phyloP scores from a whole-genome alignment of 2,797 vertebrate genomes.

The Dromococcyx pavoninus region DNA sequence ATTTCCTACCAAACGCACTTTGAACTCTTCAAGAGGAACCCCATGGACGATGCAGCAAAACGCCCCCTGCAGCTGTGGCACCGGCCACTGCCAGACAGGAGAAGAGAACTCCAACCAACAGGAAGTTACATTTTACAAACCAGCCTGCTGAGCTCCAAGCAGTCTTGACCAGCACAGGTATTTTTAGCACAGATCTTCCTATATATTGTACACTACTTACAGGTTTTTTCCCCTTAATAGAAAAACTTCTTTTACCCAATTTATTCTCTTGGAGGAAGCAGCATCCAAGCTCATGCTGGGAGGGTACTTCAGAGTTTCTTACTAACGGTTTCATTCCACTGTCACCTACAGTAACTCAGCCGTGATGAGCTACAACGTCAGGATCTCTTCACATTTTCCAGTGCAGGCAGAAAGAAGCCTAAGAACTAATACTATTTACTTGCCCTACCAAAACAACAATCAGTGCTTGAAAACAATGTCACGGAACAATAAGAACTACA shows the following conservation, averaged over 20 bases:
- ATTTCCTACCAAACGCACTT: not conserved
- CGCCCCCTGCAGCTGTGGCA: not conserved
- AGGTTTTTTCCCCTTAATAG: not conserved
- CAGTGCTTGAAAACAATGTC: conserved; percentile 18
- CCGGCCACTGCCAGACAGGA: not conserved
- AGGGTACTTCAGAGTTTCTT: not conserved
- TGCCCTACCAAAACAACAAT: not conserved
- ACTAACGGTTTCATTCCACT: not conserved
- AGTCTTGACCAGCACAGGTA: not conserved
- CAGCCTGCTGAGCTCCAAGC: not conserved
- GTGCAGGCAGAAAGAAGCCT: conserved; percentile 8
- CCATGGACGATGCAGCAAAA: not conserved
- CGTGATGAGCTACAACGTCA: not conserved
- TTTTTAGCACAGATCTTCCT: not conserved
- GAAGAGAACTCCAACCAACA: rapidly evolving
- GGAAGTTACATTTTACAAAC: not conserved
- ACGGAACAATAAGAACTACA: not conserved
- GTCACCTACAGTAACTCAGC: not conserved
- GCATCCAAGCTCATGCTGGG: not conserved
- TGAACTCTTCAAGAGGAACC: not conserved
- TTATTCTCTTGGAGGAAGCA: not conserved
- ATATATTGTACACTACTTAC: not conserved
- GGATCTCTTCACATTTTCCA: not conserved
- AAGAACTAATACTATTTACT: not conserved
- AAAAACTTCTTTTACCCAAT: not conserved